Conservation (phyloP, 2,888 invertebrate species). For the Cephus pulcher region DNA sequence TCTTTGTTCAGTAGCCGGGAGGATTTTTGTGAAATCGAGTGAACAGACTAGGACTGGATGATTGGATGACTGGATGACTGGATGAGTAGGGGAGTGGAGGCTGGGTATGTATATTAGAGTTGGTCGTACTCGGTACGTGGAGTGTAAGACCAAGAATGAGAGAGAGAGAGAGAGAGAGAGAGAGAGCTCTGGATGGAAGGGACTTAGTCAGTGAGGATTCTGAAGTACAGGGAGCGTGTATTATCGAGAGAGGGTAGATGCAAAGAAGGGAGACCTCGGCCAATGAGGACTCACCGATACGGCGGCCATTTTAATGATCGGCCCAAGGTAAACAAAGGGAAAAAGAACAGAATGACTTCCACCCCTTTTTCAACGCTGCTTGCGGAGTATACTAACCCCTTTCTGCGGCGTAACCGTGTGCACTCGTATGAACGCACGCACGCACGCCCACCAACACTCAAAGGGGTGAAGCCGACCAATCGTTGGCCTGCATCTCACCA, state of each 20-base stretch:
- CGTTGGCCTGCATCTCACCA: conserved; percentile 51
- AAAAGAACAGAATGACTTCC: conserved; percentile 59
- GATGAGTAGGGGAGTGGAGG: background rate
- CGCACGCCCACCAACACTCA: conserved; percentile 58
- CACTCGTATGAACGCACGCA: conserved; percentile 33
- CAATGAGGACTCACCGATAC: conserved; percentile 61
- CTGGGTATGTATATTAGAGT: background rate
- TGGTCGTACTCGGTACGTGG: background rate
- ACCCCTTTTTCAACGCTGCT: conserved; percentile 39
- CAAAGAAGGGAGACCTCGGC: conserved; percentile 50
- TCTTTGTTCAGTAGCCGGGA: background rate
- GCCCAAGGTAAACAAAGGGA: conserved; percentile 63
- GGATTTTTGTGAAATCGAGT: background rate
- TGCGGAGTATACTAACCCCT: conserved; percentile 47
- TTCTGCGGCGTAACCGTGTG: conserved; percentile 28
- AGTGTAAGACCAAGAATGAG: background rate
- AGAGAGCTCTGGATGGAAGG: background rate
- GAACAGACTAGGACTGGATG: background rate
- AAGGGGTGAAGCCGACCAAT: conserved; percentile 60
- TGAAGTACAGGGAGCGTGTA: conserved; percentile 42
- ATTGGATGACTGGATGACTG: background rate
- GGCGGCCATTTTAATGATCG: conserved; percentile 67
- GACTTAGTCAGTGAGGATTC: background rate
- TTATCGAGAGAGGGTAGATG: conserved; percentile 30
- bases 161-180: background rate